phyloP scores from a whole-genome alignment of 2,113 vertebrate species.

The Rana temporaria region DNA sequence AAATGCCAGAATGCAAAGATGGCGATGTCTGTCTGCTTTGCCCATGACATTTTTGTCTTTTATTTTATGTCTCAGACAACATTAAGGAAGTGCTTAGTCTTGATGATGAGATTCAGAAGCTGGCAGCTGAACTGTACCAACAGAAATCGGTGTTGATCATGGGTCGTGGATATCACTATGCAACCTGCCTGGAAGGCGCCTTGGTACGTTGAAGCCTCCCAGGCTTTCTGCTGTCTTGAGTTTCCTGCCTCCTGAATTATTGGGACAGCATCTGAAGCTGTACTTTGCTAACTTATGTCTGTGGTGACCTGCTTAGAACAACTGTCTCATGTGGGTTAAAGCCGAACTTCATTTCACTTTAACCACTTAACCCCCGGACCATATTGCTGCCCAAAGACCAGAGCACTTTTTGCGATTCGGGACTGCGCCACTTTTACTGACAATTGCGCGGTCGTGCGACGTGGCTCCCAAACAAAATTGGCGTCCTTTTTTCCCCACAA shows the following conservation, averaged over 20 bases:
- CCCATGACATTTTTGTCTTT: background rate
- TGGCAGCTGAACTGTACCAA: conserved; percentile 91
- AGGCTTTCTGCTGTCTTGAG: background rate
- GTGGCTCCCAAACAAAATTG: no score
- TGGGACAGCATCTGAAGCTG: no score
- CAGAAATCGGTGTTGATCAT: conserved; percentile 98
- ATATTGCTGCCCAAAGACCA: no score
- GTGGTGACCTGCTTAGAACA: no score
- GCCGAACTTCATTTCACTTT: no score
- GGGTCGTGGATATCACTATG: conserved; percentile 96
- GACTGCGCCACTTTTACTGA: no score
- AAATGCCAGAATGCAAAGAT: background rate
- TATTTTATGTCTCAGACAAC: conserved; percentile 74
- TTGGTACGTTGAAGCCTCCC: conserved; percentile 76
- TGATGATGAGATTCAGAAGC: conserved; percentile 95
- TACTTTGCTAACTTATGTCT: no score
- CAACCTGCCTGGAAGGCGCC: conserved; percentile 95
- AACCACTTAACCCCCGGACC: no score
- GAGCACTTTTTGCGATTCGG: no score
- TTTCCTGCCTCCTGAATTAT: background rate
- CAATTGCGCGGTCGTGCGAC: no score
- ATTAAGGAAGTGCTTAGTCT: conserved; percentile 95
- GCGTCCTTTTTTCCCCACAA: no score
- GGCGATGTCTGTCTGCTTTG: background rate
- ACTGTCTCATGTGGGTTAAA: no score